Conservation (phyloP, 2,888 invertebrate genomes). For the Microplitis manilae region DNA sequence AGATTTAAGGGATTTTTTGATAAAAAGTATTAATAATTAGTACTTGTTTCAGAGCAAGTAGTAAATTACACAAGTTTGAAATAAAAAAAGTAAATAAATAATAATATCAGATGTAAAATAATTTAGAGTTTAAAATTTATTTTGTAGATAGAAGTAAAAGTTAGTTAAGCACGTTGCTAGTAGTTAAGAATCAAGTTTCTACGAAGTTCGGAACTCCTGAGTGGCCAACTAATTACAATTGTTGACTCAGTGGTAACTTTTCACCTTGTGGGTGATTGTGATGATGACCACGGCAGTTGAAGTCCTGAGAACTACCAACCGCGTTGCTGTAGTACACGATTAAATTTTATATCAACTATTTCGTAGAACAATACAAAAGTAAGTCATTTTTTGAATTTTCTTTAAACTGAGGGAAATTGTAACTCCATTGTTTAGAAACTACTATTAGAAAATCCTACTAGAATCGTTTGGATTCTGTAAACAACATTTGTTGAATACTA, state of each 20-base stretch:
- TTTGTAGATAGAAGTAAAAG: constrained; percentile 28
- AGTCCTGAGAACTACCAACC: background rate
- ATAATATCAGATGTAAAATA: constrained; percentile 7
- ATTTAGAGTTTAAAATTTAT: constrained; percentile 31
- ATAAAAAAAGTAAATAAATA: background rate
- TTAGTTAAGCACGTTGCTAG: constrained; percentile 26
- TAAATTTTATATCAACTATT: no score
- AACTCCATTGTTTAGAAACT: no score
- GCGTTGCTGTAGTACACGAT: no score
- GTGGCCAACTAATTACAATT: constrained; percentile 40
- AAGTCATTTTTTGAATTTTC: no score
- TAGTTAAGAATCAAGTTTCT: constrained; percentile 23
- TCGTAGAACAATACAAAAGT: no score
- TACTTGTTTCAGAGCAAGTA: background rate
- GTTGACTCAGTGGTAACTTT: constrained; percentile 40
- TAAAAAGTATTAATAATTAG: no score
- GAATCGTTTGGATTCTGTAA: no score
- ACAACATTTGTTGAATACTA: no score
- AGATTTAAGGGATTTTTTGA: no score
- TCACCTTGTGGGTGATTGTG: constrained; percentile 19
- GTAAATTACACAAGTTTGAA: no score
- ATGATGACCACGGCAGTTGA: constrained; percentile 4
- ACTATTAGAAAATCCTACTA: no score
- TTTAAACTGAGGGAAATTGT: no score
- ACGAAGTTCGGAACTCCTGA: constrained; percentile 29